Percentiles rank a stretch among this genome's conserved stretches.
These are phyloP conservation scores for Oscheius sp. DNA, from an alignment of 1,140 invertebrate species.

Conservation along the genomic window DNA sequence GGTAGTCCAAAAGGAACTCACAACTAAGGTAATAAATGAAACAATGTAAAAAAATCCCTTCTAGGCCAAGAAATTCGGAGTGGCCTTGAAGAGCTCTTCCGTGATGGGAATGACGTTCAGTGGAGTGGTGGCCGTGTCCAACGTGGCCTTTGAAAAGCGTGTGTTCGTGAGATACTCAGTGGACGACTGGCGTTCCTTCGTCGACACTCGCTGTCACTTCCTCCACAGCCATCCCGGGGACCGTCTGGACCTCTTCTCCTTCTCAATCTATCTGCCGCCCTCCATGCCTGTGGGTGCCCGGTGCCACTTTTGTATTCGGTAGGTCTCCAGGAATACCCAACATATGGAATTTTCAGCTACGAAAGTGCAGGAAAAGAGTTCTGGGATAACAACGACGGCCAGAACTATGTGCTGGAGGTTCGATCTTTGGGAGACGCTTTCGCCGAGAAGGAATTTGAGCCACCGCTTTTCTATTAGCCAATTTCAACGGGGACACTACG, in stretches of 20 bases:
- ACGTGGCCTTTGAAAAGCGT: not conserved
- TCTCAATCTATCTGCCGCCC: constrained; percentile 5
- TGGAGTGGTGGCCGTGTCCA: not conserved
- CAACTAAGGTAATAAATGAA: not conserved
- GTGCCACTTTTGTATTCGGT: constrained; percentile 9
- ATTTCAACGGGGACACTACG: no score
- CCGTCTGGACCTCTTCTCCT: constrained; percentile 1
- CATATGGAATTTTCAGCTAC: not conserved
- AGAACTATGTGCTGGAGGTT: constrained; percentile 11
- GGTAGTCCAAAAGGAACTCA: not conserved
- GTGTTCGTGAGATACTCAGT: constrained; percentile 8
- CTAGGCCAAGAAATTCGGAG: constrained; percentile 1
- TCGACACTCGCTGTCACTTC: not conserved
- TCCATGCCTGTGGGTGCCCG: constrained; percentile 6
- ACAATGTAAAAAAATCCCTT: not conserved
- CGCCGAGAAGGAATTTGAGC: not conserved
- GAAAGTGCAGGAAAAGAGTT: not conserved
- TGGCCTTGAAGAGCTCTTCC: not conserved
- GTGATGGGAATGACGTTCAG: constrained; percentile 17
- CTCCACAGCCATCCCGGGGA: not conserved
- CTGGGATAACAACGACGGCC: constrained; percentile 19
- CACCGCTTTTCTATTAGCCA: not conserved
- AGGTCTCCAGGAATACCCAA: not conserved
- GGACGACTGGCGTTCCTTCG: constrained; percentile 2
- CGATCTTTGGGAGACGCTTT: not conserved